Evolutionary conservation across 1,140 invertebrate species (phyloP), one percentile per base, ranked within the genome.

Genomic region (Orchesella cincta): DNA sequence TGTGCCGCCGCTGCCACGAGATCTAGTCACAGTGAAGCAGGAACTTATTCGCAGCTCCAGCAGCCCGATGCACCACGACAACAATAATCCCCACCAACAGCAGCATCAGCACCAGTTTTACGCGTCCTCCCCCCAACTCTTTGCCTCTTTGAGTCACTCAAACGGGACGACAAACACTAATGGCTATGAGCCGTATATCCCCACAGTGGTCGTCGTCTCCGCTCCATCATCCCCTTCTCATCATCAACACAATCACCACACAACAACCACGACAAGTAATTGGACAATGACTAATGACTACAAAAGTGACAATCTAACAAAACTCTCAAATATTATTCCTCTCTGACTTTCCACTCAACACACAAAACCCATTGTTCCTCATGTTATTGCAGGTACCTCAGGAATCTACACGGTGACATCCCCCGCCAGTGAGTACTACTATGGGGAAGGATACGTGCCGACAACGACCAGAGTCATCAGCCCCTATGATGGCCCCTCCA

Each of bases 351-450:
- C 20, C 8, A 46, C 39, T 12, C 39, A 46, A 81, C 82, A n/a
- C 87, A 88, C 84, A 87, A 88, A 82, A 85, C 84, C 76, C 88
- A 85, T 34, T 14, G 62, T 12, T 67, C 31, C 26, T 67, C 12
- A 12, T 67, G 62, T 23, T 29, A 46, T 57, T 33, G 62, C 62
- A 67, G 62, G 62, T 33, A 67, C 62, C 8, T 29, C 62, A 5
- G 62, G 62, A 67, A 67, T 67, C 23, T 67, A 67, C 62, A 67
- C 62, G 31, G 62, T 67, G 8, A 67, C 62, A 2, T 67, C 62
- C 62, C 62, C 62, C 26, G 12, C 62, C 8, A 33, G 62, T 67
- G 62, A 67, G 26, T 67, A 67, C 62, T 67, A 67, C 62, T 67
- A 67, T 31, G 8, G 33, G 31, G 31, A 33, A 12, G 62, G 62